Conservation (phyloP, 2,797 vertebrate species). For the Crypturellus tataupa region DNA sequence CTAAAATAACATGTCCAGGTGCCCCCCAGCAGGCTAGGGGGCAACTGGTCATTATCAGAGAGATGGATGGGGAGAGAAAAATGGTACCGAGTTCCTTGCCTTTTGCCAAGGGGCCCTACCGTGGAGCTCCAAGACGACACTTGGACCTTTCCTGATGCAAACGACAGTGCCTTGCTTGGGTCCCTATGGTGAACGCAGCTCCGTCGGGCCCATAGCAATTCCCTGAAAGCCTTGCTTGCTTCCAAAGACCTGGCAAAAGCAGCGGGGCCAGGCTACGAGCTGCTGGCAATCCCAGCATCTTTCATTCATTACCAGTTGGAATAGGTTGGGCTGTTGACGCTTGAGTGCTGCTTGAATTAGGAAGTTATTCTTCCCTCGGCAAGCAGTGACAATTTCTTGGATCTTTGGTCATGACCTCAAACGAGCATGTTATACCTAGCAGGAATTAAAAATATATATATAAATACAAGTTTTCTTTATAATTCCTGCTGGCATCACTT, state of each 20-base stretch:
- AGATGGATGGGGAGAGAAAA: rapidly evolving
- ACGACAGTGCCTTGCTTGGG: rapidly evolving
- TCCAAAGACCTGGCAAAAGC: neutral
- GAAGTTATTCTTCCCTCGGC: neutral
- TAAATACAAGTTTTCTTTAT: neutral
- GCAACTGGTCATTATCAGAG: rapidly evolving
- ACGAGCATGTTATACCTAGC: neutral
- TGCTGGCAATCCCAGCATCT: neutral
- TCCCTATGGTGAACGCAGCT: rapidly evolving
- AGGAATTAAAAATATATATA: neutral
- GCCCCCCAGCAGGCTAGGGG: neutral
- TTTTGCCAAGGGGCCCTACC: rapidly evolving
- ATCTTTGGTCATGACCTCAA: neutral
- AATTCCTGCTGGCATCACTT: conserved; percentile 11
- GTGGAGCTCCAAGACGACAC: rapidly evolving
- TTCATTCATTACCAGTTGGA: neutral
- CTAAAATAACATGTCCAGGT: rapidly evolving
- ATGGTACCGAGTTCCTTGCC: rapidly evolving
- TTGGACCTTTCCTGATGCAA: rapidly evolving
- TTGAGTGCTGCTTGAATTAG: neutral
- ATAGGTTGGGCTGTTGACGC: neutral
- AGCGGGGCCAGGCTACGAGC: neutral
- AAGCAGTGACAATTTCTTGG: neutral
- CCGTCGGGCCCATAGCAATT: neutral
- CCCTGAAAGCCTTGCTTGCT: neutral